phyloP scores from a whole-genome alignment of 2,888 invertebrate species.

The Tipula lateralis region DNA sequence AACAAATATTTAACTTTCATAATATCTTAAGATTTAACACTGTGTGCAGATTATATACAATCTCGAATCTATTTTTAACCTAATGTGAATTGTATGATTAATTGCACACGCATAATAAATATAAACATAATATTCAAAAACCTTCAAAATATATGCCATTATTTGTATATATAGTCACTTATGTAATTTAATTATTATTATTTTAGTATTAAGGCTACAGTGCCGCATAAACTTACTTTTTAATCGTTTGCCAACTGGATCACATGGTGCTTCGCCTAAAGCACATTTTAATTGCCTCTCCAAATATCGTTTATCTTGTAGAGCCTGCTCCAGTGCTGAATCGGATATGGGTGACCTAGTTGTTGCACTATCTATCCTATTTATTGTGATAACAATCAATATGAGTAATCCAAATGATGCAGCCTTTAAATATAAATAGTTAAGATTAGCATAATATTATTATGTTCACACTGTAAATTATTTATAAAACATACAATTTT shows the following conservation, averaged over 20 bases:
- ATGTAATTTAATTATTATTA: neutral
- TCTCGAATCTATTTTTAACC: neutral
- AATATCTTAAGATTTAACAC: too few relatives aligned
- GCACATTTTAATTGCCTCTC: constrained; percentile 69
- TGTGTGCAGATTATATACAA: too few relatives aligned
- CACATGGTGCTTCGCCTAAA: constrained; percentile 67
- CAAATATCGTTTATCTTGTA: constrained; percentile 66
- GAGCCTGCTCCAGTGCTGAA: constrained; percentile 61
- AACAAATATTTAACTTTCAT: too few relatives aligned
- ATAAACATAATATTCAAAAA: neutral
- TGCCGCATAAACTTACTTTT: constrained; percentile 72
- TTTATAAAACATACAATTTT: neutral
- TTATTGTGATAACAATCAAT: neutral
- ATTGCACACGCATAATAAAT: neutral
- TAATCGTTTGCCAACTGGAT: constrained; percentile 65
- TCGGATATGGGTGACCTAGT: constrained; percentile 47
- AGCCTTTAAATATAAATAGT: neutral
- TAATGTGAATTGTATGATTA: neutral
- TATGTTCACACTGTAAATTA: neutral
- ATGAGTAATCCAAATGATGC: neutral
- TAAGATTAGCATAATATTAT: neutral
- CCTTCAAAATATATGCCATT: neutral
- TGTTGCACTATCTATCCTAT: constrained; percentile 20
- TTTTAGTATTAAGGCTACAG: neutral
- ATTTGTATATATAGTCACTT: neutral